Evolutionary conservation across 2,113 vertebrate species (phyloP), one percentile per base, ranked within the genome.

Genomic region (Gyps fulvus): DNA sequence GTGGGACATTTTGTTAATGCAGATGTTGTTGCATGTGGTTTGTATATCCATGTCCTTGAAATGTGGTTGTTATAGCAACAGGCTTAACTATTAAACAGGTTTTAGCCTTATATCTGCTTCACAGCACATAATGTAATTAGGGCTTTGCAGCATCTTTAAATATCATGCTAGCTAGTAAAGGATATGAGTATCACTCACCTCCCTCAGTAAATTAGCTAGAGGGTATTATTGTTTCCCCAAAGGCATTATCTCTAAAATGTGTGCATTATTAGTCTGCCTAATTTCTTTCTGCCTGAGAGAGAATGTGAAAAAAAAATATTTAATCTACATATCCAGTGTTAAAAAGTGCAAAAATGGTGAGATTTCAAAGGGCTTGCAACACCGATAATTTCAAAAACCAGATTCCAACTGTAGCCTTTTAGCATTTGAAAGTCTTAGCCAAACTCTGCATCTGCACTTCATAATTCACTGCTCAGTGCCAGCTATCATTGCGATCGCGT

Each of bases 1-100:
- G 29, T 22, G 18, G 95, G 89, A 83, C 50, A 70, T 94, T 95
- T 96, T 93, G 57, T 47, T 87, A 86, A 95, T 84, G 72, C 58
- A 94, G 90, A 92, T 97, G 61, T 85, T 65, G 87, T 71, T 91
- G 26, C 3, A 0, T 79, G 49, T 57, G 70, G 82, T 77, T 94
- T 78, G 65, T 95, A 17, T 62, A 96, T 74, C 77, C 66, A 21
- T 86, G 95, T 66, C 97, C 91, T 97, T 97, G 95, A 95, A 97
- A 94, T 61, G 96, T 83, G 78, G 97, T 95, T 95, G 83, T 97
- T 94, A 98, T 97, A 96, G 97, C 94, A 98, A 98, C 98, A 86
- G 87, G 49, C 67, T 97, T 87, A 97, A 94, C 95, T 95, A 50
- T 95, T 96, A 83, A 45, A 82, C 54, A 77, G 78, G 49, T 86